Evolutionary conservation across 2,113 vertebrate species (phyloP), one percentile per base, ranked within the genome.

Genomic region (Tichodroma muraria): DNA sequence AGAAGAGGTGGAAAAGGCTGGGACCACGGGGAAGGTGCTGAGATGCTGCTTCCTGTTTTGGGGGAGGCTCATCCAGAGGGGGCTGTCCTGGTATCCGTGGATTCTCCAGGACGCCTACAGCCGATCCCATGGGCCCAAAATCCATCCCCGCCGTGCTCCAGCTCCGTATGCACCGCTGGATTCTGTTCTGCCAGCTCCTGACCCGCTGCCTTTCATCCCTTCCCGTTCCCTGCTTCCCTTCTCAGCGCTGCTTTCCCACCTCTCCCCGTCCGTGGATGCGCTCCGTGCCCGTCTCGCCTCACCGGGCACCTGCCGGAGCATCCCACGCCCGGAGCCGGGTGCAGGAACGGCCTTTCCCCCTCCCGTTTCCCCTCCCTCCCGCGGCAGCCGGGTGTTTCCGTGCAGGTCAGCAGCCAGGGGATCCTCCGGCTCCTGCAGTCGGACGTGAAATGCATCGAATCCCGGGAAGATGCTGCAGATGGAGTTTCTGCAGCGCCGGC

Each of bases 391-490:
- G 69, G 45, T 60, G 65, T 73, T 78, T 69, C 47, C 50, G 57
- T 40, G 92, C 80, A 38, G 94, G 92, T 90, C 95, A 95, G 90
- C 87, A 90, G 93, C 88, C 35, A 6, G 88, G 95, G 85, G 57
- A 91, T 93, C 68, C 85, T 95, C 85, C n/a, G 2, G 7, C 80
- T 94, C 95, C 96, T 92, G 96, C 97, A 97, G 94, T 93, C 80
- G 83, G 79, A 96, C 91, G 95, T 96, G 97, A 94, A 96, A 73
- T 50, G 96, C 97, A 95, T 97, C 50, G 33, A 89, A 93, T 94
- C 60, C 77, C 59, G 81, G 95, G 38, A 61, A 80, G 94, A 30
- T 8, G 90, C 73, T 85, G 90, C 94, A 64, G 94, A 56, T 28
- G 6, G 44, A 16, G 35, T 11, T 87, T 17, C 64, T 95, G 95